A percentile compares a stretch with the other conserved stretches of the same genome.
These are phyloP conservation scores for Idris sp. DNA, from an alignment of 1,140 invertebrate genomes.

Conservation along the genomic window DNA sequence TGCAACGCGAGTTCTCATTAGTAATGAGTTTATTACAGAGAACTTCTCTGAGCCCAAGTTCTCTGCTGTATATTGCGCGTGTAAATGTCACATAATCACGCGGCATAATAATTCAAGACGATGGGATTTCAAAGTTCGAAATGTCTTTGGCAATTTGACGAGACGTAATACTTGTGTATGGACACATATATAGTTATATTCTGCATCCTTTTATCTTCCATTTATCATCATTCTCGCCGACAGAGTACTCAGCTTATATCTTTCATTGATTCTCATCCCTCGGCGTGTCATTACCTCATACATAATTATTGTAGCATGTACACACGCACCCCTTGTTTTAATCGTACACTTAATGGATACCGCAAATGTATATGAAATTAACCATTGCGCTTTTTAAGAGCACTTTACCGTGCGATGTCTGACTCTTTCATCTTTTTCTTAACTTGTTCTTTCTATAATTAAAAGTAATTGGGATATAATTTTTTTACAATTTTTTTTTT, in stretches of 20 bases:
- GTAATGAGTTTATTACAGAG: conserved; percentile 47
- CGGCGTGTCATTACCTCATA: conserved; percentile 41
- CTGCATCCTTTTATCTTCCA: conserved; percentile 25
- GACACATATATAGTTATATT: too few relatives aligned
- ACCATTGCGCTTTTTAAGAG: conserved; percentile 46
- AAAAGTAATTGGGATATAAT: too few relatives aligned
- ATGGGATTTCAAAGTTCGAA: conserved; percentile 38
- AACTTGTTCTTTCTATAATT: too few relatives aligned
- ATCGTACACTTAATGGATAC: conserved; percentile 45
- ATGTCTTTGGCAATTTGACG: conserved; percentile 43
- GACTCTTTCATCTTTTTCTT: conserved; percentile 25
- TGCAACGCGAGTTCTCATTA: conserved; percentile 34
- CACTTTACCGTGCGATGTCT: conserved; percentile 4
- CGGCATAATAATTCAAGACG: conserved; percentile 7
- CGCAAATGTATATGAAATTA: conserved; percentile 53
- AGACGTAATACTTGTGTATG: too few relatives aligned
- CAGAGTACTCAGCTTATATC: conserved; percentile 30
- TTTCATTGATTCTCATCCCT: conserved; percentile 50
- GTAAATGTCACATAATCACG: conserved; percentile 24
- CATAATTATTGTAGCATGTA: conserved; percentile 57
- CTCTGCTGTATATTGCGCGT: too few relatives aligned
- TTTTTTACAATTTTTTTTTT: too few relatives aligned
- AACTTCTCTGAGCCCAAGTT: too few relatives aligned
- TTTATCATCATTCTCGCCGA: conserved; percentile 63
- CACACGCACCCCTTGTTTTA: conserved; percentile 31